Evolutionary conservation across 2,888 invertebrate genomes (phyloP).

Genomic region (Malthinus flaveolus): DNA sequence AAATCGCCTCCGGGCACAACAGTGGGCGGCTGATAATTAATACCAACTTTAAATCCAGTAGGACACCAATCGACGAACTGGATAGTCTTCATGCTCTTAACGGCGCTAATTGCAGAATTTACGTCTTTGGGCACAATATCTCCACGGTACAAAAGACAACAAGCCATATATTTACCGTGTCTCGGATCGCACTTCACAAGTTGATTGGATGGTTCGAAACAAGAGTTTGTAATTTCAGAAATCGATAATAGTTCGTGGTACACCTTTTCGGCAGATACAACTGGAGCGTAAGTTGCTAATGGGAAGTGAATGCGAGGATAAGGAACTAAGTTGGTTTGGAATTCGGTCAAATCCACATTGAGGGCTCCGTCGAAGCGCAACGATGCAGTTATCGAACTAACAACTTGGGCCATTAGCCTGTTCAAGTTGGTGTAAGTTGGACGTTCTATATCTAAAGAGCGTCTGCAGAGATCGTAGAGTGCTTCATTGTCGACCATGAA

Average conservation of each 20-base stretch:
- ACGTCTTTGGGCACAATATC: constrained; percentile 3
- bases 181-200: neutral
- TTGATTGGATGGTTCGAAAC: neutral
- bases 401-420: constrained; percentile 60
- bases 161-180: neutral
- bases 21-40: neutral
- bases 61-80: constrained; percentile 4
- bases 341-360: constrained; percentile 64
- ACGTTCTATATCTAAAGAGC: constrained; percentile 61
- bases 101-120: constrained; percentile 46
- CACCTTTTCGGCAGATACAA: neutral
- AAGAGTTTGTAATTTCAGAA: neutral
- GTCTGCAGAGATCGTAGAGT: constrained; percentile 60
- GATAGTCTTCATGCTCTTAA: neutral
- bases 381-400: constrained; percentile 63
- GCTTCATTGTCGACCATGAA: constrained; percentile 29
- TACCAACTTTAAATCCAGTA: constrained; percentile 1
- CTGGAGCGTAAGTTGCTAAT: neutral
- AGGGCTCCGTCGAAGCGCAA: constrained; percentile 63
- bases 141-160: neutral
- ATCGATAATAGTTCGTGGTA: neutral
- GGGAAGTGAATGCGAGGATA: neutral
- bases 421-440: constrained; percentile 69
- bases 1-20: constrained; percentile 3
- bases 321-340: constrained; percentile 57